A percentile compares a stretch with the other conserved stretches of the same genome.
These are phyloP conservation scores for Plebejus anna DNA, from an alignment of 2,888 invertebrate species.

Conservation along the genomic window DNA sequence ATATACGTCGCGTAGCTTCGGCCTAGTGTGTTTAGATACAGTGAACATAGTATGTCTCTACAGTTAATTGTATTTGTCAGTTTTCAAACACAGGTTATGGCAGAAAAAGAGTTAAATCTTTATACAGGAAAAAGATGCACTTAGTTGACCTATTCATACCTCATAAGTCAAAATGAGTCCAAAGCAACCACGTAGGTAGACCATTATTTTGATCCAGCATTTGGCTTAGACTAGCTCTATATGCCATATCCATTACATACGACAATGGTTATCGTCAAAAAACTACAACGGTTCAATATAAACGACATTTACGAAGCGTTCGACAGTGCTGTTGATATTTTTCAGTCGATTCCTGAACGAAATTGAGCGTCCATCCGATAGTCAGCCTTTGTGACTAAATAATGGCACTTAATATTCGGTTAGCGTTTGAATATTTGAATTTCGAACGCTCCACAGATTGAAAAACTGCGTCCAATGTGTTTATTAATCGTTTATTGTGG, in stretches of 20 bases:
- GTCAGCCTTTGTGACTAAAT: conserved; percentile 30
- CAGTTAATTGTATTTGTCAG: too few species aligned
- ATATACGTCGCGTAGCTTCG: too few species aligned
- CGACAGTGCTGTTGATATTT: conserved; percentile 45
- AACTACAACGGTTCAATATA: not conserved
- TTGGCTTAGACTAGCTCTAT: too few species aligned
- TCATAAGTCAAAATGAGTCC: too few species aligned
- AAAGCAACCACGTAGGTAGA: too few species aligned
- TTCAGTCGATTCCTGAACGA: conserved; percentile 46
- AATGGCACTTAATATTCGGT: conserved; percentile 27
- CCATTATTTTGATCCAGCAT: too few species aligned
- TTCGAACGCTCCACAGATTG: conserved; percentile 10
- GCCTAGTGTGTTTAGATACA: too few species aligned
- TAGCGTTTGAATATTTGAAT: conserved; percentile 25
- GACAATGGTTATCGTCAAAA: not conserved
- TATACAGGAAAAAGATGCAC: too few species aligned
- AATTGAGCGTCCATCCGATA: conserved; percentile 43
- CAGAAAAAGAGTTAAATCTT: too few species aligned
- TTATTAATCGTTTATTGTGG: conserved; percentile 13
- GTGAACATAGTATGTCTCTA: too few species aligned
- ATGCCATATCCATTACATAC: not conserved
- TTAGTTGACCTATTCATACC: too few species aligned
- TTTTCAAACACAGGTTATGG: too few species aligned
- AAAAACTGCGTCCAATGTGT: conserved; percentile 9
- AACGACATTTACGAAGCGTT: conserved; percentile 8